Evolutionary conservation across 2,888 invertebrate species (phyloP), one percentile per base, ranked within the genome.

Genomic region (Archips xylosteana): DNA sequence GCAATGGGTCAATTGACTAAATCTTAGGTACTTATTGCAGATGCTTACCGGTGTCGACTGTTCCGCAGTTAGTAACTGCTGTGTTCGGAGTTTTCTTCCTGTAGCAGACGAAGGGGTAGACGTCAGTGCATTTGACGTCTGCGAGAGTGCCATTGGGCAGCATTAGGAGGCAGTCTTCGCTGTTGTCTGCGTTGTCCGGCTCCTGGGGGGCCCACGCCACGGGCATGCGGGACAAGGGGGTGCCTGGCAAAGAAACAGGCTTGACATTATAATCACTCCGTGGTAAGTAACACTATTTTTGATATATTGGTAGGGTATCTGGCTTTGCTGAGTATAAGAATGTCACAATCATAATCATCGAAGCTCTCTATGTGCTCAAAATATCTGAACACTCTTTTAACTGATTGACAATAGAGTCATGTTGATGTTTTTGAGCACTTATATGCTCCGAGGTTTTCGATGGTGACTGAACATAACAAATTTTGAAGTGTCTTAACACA

Each of bases 101-200:
- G 70, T 73, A 80, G 61, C 81, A 81, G 23, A 78, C 60, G 59
- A 76, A 79, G 0, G 81, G 78, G 32, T 70, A 75, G 9, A 75
- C 57, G 3, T 77, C 75, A 0, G 70, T 59, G 61, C 81, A 81
- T 39, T 71, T 70, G 2, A 80, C 78, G 45, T 78, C 79, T 0
- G 74, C 76, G 36, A 76, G 67, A 5, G 51, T 70, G 10, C 76
- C 77, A 34, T 68, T 73, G 6, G 60, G 36, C 2, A 65, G 51
- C 6, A 77, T 54, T 2, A 73, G 54, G 5, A 79, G 70, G 23
- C 81, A 81, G 2, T 70, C 54, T 42, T 78, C 78, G 34, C 36
- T 42, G 47, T 76, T 68, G 6, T 70, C 71, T 0, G 6, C 49
- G 47, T 79, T 78, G 67, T 79, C 70, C 6, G 78, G 79, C 42